phyloP scores from a whole-genome alignment of 2,113 vertebrate genomes.

The Circaetus cinerascens region DNA sequence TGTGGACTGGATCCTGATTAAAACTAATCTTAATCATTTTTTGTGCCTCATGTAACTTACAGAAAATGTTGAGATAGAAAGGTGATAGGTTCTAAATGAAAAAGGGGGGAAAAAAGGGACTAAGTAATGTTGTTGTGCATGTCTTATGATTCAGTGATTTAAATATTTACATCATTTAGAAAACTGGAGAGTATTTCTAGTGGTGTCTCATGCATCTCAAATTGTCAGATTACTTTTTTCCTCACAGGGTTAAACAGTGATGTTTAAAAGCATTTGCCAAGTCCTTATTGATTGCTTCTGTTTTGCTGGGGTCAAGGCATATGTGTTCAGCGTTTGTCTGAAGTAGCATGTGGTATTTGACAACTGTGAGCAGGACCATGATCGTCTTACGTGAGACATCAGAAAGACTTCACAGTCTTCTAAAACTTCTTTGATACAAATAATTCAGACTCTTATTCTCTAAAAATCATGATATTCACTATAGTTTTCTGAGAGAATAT shows the following conservation, averaged over 20 bases:
- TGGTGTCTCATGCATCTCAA: background rate
- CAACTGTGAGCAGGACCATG: background rate
- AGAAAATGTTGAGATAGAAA: background rate
- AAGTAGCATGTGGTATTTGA: background rate
- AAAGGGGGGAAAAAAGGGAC: background rate
- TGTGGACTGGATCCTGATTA: background rate
- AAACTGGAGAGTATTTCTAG: background rate
- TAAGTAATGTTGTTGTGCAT: background rate
- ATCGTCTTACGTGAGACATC: background rate
- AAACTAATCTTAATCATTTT: background rate
- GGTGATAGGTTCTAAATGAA: background rate
- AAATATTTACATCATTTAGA: background rate
- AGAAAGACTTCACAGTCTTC: background rate
- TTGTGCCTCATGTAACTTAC: background rate
- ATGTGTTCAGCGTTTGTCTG: background rate
- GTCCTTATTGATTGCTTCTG: background rate
- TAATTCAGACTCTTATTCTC: background rate
- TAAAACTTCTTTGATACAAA: background rate
- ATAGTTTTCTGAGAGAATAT: background rate
- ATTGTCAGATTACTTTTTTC: background rate
- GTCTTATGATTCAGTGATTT: background rate
- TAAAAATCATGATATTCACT: background rate
- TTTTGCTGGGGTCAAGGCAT: background rate
- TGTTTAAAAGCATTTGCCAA: background rate
- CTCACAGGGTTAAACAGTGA: background rate